These are phyloP conservation scores for Calameuta filiformis DNA, from an alignment of 2,888 invertebrate species.

Conservation along the genomic window DNA sequence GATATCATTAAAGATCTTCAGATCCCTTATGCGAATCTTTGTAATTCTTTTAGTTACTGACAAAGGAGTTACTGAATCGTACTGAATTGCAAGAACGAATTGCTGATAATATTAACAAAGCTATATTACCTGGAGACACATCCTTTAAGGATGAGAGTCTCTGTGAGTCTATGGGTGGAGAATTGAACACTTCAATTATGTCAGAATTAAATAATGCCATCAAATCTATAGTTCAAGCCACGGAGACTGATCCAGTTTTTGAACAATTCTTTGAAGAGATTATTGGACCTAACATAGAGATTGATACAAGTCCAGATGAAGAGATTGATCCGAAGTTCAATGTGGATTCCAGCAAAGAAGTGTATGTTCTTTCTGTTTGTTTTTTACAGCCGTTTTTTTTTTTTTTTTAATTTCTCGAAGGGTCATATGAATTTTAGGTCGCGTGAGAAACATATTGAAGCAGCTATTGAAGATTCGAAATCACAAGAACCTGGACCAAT, in stretches of 20 bases:
- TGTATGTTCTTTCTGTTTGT: background rate
- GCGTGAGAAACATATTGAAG: background rate
- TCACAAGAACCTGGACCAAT: background rate
- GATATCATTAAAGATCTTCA: background rate
- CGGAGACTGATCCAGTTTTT: slow-evolving; percentile 68
- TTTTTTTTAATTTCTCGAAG: background rate
- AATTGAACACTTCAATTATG: slow-evolving; percentile 55
- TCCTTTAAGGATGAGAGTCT: slow-evolving; percentile 43
- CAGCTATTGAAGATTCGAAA: background rate
- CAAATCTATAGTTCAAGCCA: slow-evolving; percentile 67
- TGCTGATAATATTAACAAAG: slow-evolving; percentile 69
- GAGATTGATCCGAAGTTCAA: slow-evolving; percentile 34
- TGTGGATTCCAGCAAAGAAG: slow-evolving; percentile 5
- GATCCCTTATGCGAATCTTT: background rate
- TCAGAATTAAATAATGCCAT: slow-evolving; percentile 66
- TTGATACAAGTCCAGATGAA: slow-evolving; percentile 55
- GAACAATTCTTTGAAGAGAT: slow-evolving; percentile 67
- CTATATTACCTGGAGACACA: slow-evolving; percentile 52
- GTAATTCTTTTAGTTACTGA: slow-evolving; percentile 56
- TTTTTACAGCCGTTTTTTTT: background rate
- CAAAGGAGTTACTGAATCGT: slow-evolving; percentile 67
- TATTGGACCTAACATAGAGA: slow-evolving; percentile 54
- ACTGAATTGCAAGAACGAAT: slow-evolving; percentile 69
- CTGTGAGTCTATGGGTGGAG: slow-evolving; percentile 39
- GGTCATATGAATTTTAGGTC: background rate